phyloP scores from a whole-genome alignment of 92 coral and sea anemone genomes.

The Zoanthus sansibaricus region DNA sequence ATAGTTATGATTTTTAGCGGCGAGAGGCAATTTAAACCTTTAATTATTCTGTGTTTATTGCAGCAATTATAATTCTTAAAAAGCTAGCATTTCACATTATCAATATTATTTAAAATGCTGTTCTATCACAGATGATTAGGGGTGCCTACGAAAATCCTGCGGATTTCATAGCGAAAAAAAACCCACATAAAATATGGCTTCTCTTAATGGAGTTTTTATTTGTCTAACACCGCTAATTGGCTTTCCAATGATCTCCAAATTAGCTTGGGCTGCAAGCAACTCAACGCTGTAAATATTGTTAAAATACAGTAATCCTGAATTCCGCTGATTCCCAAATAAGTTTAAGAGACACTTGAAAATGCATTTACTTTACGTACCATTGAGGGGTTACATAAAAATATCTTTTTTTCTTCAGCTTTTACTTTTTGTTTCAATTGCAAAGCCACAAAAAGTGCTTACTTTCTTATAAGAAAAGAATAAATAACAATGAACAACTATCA shows the following conservation, averaged over 20 bases:
- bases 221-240: constrained; percentile 7
- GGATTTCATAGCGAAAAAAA: constrained; percentile 1
- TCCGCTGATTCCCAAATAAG: constrained; percentile 3
- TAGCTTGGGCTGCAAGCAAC: not conserved
- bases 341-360: not conserved
- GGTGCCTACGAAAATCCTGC: constrained; percentile 9
- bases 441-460: not conserved
- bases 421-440: not conserved
- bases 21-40: constrained; percentile 4
- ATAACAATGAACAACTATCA: not conserved
- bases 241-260: constrained; percentile 8
- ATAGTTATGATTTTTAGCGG: not conserved
- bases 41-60: constrained; percentile 8
- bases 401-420: not conserved
- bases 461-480: not conserved
- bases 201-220: constrained; percentile 5
- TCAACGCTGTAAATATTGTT: constrained; percentile 4
- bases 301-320: not conserved
- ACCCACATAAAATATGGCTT: not conserved
- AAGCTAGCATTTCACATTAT: not conserved
- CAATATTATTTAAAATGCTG: not conserved
- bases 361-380: not conserved
- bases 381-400: not conserved
- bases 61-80: not conserved
- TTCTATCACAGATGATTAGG: not conserved